A percentile compares a stretch with the other conserved stretches of the same genome.
phyloP scores from a whole-genome alignment of 2,113 vertebrate genomes.

The Tachysurus vachellii region DNA sequence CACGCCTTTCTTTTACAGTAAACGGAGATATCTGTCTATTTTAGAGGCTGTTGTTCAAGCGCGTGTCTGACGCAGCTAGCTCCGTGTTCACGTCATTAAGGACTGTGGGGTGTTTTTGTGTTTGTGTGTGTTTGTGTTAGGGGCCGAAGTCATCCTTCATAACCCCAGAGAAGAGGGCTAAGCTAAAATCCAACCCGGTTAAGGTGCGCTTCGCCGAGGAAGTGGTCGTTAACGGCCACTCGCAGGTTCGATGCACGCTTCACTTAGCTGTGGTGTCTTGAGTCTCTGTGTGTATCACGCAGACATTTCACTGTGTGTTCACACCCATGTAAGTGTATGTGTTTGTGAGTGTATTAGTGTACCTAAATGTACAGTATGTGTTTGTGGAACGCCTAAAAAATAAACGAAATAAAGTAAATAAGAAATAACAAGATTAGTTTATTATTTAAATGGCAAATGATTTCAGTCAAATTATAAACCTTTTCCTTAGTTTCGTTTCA shows the following conservation, averaged over 20 bases:
- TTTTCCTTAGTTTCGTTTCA: too few species aligned
- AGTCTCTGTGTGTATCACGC: not conserved
- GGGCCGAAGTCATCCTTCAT: slow-evolving; percentile 96
- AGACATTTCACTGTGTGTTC: slow-evolving; percentile 2
- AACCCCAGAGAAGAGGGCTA: slow-evolving; percentile 93
- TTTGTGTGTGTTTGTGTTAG: slow-evolving; percentile 64
- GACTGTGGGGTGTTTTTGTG: not conserved
- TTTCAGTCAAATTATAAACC: not conserved
- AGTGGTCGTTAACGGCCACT: slow-evolving; percentile 90
- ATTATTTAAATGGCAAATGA: not conserved
- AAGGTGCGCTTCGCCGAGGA: slow-evolving; percentile 96
- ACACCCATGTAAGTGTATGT: slow-evolving; percentile 9
- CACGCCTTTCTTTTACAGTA: not conserved
- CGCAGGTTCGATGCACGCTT: slow-evolving; percentile 76
- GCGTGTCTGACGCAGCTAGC: not conserved
- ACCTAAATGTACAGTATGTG: not conserved
- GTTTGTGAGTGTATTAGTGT: not conserved
- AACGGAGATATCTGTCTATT: not conserved
- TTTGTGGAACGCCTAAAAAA: not conserved
- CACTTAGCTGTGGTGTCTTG: not conserved
- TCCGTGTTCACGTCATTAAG: not conserved
- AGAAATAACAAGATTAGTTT: not conserved
- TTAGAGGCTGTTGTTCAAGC: not conserved
- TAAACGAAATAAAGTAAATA: not conserved
- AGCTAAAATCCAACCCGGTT: slow-evolving; percentile 89